Evolutionary conservation across 2,888 invertebrate species (phyloP).

Genomic region (Drosophila meridiana): DNA sequence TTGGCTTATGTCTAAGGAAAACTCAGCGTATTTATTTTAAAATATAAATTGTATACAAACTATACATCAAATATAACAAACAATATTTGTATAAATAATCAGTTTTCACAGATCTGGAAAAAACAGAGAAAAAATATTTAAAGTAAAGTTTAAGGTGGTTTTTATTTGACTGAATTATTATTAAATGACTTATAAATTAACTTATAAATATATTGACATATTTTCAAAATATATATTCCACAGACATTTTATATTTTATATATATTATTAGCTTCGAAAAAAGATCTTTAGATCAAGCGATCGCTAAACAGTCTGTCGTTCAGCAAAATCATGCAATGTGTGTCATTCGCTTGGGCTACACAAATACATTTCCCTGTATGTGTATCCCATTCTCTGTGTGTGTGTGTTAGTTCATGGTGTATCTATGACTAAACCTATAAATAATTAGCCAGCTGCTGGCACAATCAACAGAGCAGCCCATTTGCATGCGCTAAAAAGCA

Average conservation of each 20-base stretch:
- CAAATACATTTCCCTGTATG: neutral
- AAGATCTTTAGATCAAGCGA: neutral
- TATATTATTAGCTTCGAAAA: no score
- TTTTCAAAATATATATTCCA: no score
- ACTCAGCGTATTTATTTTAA: no score
- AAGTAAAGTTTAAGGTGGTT: neutral
- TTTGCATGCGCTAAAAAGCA: conserved; percentile 68
- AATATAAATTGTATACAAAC: no score
- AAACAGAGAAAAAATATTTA: neutral
- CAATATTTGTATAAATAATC: no score
- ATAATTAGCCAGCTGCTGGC: conserved; percentile 67
- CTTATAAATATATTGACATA: no score
- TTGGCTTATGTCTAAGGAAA: no score
- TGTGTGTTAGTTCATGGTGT: neutral
- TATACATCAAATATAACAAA: no score
- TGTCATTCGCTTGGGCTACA: neutral
- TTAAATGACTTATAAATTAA: no score
- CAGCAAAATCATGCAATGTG: no score
- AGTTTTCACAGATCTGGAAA: neutral
- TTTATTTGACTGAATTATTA: neutral
- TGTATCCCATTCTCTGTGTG: neutral
- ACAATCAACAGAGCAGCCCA: conserved; percentile 54
- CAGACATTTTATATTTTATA: no score
- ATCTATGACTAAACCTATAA: conserved; percentile 52
- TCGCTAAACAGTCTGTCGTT: neutral